Percentiles rank a stretch among this genome's conserved stretches.
These are phyloP conservation scores for Muntiacus reevesi DNA, from an alignment of 2,113 vertebrate genomes.

Conservation along the genomic window DNA sequence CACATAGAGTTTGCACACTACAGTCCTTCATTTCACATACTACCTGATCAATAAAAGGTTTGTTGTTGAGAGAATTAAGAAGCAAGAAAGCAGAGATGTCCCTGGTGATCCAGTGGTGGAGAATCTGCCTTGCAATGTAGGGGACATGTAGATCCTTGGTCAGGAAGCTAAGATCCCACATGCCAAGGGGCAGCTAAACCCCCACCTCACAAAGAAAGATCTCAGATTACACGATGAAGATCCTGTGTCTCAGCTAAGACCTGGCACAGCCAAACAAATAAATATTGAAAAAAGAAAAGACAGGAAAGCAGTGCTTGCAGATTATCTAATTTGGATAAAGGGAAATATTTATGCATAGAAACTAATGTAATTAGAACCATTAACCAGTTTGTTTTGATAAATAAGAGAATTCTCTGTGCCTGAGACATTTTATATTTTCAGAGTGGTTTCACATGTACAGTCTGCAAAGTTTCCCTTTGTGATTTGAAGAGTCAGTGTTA, in stretches of 20 bases:
- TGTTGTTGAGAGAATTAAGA: background rate
- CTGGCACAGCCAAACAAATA: background rate
- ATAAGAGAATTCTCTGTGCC: background rate
- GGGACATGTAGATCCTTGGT: background rate
- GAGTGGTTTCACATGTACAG: background rate
- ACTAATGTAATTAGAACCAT: background rate
- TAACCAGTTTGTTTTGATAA: background rate
- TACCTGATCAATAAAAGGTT: background rate
- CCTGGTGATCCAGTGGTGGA: background rate
- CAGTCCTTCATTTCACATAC: background rate
- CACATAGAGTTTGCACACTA: background rate
- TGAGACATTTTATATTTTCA: background rate
- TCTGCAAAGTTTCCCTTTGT: background rate
- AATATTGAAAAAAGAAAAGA: background rate
- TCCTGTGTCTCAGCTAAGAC: background rate
- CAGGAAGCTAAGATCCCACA: background rate
- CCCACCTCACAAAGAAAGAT: background rate
- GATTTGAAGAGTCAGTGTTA: background rate
- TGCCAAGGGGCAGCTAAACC: background rate
- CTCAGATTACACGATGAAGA: background rate
- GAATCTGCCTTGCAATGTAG: background rate
- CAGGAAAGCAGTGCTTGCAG: background rate
- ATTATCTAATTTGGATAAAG: background rate
- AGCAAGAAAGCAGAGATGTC: rapidly evolving
- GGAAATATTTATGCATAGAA: background rate